Conservation (phyloP, 2,888 invertebrate genomes). For the Mythimna impura region DNA sequence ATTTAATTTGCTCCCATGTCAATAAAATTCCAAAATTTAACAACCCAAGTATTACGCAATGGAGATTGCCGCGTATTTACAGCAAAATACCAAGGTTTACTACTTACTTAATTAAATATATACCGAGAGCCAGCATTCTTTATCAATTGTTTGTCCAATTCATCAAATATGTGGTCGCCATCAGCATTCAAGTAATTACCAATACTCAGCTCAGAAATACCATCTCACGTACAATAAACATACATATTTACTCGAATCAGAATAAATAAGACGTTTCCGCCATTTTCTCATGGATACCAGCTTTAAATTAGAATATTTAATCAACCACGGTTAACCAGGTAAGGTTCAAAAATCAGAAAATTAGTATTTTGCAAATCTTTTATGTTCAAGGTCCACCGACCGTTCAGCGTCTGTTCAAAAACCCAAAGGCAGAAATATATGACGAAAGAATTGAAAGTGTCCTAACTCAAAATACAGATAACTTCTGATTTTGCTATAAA, state of each 20-base stretch:
- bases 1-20: slow-evolving; percentile 13
- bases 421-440: not conserved
- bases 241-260: slow-evolving; percentile 35
- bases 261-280: slow-evolving; percentile 50
- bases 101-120: slow-evolving; percentile 47
- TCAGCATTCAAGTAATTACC: slow-evolving; percentile 17
- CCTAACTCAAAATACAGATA: too few relatives aligned
- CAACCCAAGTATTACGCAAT: slow-evolving; percentile 15
- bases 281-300: slow-evolving; percentile 21
- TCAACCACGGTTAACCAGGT: not conserved
- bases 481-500: too few relatives aligned
- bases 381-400: not conserved
- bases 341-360: too few relatives aligned
- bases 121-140: slow-evolving; percentile 40
- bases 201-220: slow-evolving; percentile 16
- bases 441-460: too few relatives aligned
- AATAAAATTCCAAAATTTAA: slow-evolving; percentile 28
- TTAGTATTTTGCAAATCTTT: too few relatives aligned
- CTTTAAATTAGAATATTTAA: slow-evolving; percentile 12
- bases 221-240: slow-evolving; percentile 23
- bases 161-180: slow-evolving; percentile 42
- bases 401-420: not conserved
- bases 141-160: slow-evolving; percentile 42
- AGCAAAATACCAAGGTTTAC: slow-evolving; percentile 43
- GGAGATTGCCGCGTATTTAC: slow-evolving; percentile 17